A percentile compares a stretch with the other conserved stretches of the same genome.
These are phyloP conservation scores for Lacerta viridis DNA, from an alignment of 2,797 vertebrate genomes.

Conservation along the genomic window DNA sequence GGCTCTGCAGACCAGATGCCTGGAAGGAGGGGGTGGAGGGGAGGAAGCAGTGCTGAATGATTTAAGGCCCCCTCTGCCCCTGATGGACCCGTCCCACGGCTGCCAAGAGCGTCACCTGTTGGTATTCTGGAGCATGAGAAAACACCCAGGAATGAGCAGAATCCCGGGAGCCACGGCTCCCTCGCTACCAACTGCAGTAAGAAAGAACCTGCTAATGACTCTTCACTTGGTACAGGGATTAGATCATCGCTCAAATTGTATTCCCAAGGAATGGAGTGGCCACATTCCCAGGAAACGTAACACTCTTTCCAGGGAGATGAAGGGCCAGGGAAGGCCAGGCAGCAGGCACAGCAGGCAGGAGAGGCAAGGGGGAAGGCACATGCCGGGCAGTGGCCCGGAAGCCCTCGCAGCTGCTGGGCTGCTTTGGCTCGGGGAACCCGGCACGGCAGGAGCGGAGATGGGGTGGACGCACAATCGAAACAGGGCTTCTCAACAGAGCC, in stretches of 20 bases:
- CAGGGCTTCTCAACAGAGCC: neutral
- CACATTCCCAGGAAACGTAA: constrained; percentile 56
- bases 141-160: constrained; percentile 87
- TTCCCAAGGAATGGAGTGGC: constrained; percentile 72
- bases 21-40: neutral
- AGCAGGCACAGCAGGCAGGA: neutral
- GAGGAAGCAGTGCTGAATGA: constrained; percentile 66
- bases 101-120: constrained; percentile 82
- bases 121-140: constrained; percentile 86
- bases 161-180: constrained; percentile 53
- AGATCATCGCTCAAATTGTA: constrained; percentile 75
- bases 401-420: neutral
- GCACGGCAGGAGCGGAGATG: accelerated
- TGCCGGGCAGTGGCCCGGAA: neutral
- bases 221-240: constrained; percentile 76
- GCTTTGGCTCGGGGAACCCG: neutral
- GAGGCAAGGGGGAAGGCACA: neutral
- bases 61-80: constrained; percentile 56
- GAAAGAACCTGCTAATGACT: constrained; percentile 78
- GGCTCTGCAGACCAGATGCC: neutral
- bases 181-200: constrained; percentile 69
- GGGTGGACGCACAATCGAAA: neutral
- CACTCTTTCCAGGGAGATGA: constrained; percentile 36
- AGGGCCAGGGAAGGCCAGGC: neutral
- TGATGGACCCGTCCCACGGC: neutral